These are phyloP conservation scores for Parnassius glacialis DNA, from an alignment of 2,888 invertebrate genomes.

Conservation along the genomic window DNA sequence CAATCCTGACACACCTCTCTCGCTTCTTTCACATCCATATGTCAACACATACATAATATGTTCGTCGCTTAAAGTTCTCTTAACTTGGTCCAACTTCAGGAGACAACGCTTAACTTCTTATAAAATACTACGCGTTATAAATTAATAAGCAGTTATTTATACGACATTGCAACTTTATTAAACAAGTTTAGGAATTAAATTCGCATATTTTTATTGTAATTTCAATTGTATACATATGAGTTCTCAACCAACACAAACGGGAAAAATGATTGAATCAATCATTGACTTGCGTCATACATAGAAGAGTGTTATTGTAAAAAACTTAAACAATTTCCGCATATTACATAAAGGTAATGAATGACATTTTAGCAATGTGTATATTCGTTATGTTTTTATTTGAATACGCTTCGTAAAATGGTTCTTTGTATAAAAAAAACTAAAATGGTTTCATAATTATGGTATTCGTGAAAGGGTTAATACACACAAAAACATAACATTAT, in stretches of 20 bases:
- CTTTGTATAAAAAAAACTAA: neutral
- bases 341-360: slow-evolving; percentile 19
- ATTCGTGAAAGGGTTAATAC: neutral
- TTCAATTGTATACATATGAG: slow-evolving; percentile 30
- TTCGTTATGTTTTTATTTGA: slow-evolving; percentile 24
- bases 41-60: too few relatives aligned
- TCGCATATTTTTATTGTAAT: slow-evolving; percentile 36
- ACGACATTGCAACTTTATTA: too few relatives aligned
- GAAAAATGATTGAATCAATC: slow-evolving; percentile 47
- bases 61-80: too few relatives aligned
- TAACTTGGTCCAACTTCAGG: too few relatives aligned
- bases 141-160: too few relatives aligned
- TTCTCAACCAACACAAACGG: slow-evolving; percentile 49
- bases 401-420: neutral
- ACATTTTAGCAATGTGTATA: slow-evolving; percentile 17
- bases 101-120: too few relatives aligned
- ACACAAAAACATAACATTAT: slow-evolving; percentile 2
- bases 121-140: too few relatives aligned
- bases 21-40: too few relatives aligned
- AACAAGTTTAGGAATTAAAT: slow-evolving; percentile 33
- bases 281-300: slow-evolving; percentile 39
- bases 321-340: slow-evolving; percentile 38
- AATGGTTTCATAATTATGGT: too few relatives aligned
- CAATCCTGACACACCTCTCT: too few relatives aligned
- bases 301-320: slow-evolving; percentile 31